Evolutionary conservation across 2,797 vertebrate genomes (phyloP).

Genomic region (Tamandua tetradactyla): DNA sequence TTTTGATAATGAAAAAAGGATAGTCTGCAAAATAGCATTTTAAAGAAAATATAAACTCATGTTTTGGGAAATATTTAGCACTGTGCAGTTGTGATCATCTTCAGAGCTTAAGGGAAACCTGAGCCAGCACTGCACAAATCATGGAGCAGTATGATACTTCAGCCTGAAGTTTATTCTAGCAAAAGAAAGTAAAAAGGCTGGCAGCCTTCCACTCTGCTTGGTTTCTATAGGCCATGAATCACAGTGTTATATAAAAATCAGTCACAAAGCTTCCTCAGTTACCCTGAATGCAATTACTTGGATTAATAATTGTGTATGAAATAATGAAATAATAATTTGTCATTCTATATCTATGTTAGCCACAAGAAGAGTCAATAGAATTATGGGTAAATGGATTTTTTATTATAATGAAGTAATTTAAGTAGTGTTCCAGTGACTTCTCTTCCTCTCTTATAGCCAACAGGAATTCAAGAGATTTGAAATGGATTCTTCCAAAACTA

Average conservation of each 20-base stretch:
- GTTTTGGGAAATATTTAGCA: background rate
- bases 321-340: constrained; percentile 55
- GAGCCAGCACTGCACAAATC: background rate
- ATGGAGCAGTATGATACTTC: background rate
- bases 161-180: background rate
- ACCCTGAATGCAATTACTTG: constrained; percentile 58
- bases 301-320: constrained; percentile 53
- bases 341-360: constrained; percentile 43
- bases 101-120: background rate
- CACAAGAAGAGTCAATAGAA: constrained; percentile 21
- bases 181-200: background rate
- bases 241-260: constrained; percentile 20
- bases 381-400: constrained; percentile 65
- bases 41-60: background rate
- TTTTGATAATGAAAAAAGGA: background rate
- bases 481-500: constrained; percentile 22
- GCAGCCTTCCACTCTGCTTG: background rate
- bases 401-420: constrained; percentile 62
- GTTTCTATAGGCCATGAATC: background rate
- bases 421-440: background rate
- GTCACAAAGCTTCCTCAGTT: constrained; percentile 48
- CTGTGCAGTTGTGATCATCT: background rate
- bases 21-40: background rate
- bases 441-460: constrained; percentile 19
- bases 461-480: background rate